A percentile compares a stretch with the other conserved stretches of the same genome.
phyloP scores from a whole-genome alignment of 2,113 vertebrate species.

The Actenoides lindsayi region DNA sequence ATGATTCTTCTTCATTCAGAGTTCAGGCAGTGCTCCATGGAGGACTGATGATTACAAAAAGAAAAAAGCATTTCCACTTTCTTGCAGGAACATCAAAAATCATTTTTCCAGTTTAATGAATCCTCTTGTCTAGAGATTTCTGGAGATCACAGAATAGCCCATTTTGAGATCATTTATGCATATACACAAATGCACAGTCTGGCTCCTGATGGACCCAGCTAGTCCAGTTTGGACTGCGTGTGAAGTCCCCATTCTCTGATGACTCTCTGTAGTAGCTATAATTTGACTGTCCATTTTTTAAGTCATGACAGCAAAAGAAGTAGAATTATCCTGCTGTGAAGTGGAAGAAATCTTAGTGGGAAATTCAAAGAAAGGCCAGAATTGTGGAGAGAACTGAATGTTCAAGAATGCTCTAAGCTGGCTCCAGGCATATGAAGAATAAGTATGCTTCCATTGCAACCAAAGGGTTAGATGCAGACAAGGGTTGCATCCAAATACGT shows the following conservation, averaged over 20 bases:
- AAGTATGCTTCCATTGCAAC: not conserved
- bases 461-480: not conserved
- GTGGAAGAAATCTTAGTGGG: not conserved
- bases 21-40: not conserved
- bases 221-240: not conserved
- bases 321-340: not conserved
- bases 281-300: not conserved
- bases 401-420: not conserved
- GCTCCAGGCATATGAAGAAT: not conserved
- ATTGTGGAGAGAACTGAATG: not conserved
- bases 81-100: not conserved
- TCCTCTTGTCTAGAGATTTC: not conserved
- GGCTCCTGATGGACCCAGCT: not conserved
- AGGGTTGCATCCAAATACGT: not conserved
- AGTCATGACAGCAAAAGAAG: not conserved
- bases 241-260: not conserved
- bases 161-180: not conserved
- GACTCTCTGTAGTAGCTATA: not conserved
- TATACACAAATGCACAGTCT: not conserved
- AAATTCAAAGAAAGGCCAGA: not conserved
- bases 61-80: not conserved
- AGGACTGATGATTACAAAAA: not conserved
- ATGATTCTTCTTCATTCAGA: not conserved
- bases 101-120: not conserved
- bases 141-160: not conserved